Evolutionary conservation across 2,113 vertebrate species (phyloP).

Genomic region (Hyaena hyaena): DNA sequence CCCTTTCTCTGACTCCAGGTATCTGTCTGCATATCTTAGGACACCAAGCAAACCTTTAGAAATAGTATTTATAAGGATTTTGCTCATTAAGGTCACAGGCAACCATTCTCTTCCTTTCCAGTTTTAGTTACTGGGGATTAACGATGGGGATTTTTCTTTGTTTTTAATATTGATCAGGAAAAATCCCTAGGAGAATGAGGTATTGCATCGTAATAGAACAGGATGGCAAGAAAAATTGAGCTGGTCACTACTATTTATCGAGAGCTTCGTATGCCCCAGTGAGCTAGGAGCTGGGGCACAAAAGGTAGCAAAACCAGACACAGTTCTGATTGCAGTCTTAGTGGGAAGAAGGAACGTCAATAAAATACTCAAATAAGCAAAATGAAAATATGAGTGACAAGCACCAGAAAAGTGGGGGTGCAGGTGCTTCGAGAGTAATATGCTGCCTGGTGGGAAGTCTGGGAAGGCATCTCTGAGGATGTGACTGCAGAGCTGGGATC

Average conservation of each 20-base stretch:
- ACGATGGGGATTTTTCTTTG: conserved; percentile 3
- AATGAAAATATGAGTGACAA: background rate
- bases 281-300: background rate
- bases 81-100: background rate
- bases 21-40: background rate
- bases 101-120: background rate
- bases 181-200: background rate
- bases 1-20: background rate
- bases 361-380: background rate
- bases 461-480: background rate
- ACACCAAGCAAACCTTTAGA: conserved; percentile 8
- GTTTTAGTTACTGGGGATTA: conserved; percentile 34
- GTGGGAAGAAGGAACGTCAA: background rate
- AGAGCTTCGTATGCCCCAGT: background rate
- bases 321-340: conserved; percentile 18
- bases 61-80: conserved; percentile 11
- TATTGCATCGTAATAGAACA: background rate
- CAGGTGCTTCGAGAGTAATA: background rate
- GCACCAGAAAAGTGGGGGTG: background rate
- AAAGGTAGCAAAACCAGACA: conserved; percentile 35
- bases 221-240: conserved; percentile 2
- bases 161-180: conserved; percentile 15
- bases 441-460: background rate
- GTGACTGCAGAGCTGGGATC: background rate
- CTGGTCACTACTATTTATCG: conserved; percentile 41